A percentile compares a stretch with the other conserved stretches of the same genome.
These are phyloP conservation scores for Boloria euphrosyne DNA, from an alignment of 2,888 invertebrate species.

Conservation along the genomic window DNA sequence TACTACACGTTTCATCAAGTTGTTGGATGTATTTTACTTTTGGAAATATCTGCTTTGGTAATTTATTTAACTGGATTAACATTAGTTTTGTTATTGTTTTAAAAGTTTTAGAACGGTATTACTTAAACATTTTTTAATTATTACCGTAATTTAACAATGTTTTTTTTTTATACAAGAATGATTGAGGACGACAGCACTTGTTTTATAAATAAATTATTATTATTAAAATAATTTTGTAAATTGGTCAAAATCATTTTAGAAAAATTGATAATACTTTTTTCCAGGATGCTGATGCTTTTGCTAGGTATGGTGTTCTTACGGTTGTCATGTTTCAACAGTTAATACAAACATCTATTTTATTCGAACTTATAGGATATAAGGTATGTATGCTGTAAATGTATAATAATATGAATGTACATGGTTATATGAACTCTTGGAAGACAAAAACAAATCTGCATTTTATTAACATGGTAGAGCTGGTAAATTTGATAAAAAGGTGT, in stretches of 20 bases:
- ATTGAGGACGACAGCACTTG: no score
- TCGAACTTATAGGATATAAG: conserved; percentile 47
- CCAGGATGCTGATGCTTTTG: conserved; percentile 33
- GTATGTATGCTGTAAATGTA: conserved; percentile 40
- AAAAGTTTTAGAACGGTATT: no score
- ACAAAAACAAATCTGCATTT: no score
- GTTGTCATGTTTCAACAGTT: conserved; percentile 45
- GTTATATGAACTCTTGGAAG: no score
- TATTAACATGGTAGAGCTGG: no score
- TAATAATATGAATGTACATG: no score
- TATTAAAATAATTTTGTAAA: no score
- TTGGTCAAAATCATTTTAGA: neutral
- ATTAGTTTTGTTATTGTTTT: neutral
- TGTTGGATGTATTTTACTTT: conserved; percentile 37
- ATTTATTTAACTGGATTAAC: neutral
- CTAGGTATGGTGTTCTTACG: conserved; percentile 42
- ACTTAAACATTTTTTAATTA: no score
- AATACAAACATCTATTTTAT: conserved; percentile 48
- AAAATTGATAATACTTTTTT: neutral
- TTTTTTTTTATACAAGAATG: no score
- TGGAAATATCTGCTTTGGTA: conserved; percentile 37
- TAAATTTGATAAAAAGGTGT: no score
- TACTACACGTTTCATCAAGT: conserved; percentile 38
- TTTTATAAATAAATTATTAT: no score
- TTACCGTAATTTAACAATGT: no score